Evolutionary conservation across 1,140 invertebrate genomes (phyloP).

Genomic region (Ceratosolen fusciceps): DNA sequence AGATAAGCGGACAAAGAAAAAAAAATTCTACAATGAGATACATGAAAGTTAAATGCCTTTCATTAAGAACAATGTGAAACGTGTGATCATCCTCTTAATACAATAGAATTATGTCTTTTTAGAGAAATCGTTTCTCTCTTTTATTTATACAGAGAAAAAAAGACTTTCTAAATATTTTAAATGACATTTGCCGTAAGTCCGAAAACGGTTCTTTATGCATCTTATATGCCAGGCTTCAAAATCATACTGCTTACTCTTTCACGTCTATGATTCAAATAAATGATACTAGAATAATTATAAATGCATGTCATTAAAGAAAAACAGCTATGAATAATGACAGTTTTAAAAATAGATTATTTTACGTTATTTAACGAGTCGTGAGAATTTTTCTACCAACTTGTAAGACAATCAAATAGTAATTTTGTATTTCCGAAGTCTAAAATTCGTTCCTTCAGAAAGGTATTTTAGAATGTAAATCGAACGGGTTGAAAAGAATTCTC

Average conservation of each 20-base stretch:
- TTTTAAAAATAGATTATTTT: too few species aligned
- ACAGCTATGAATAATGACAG: neutral
- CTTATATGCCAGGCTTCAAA: neutral
- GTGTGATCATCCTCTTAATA: constrained; percentile 3
- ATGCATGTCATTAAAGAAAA: neutral
- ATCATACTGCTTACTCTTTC: too few species aligned
- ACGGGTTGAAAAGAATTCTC: neutral
- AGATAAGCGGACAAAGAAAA: constrained; percentile 31
- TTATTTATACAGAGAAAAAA: neutral
- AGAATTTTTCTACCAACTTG: neutral
- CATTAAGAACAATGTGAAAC: constrained; percentile 31
- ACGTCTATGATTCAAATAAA: too few species aligned
- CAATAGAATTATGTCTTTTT: constrained; percentile 15
- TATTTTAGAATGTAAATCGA: neutral
- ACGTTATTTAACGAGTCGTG: neutral
- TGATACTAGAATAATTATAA: too few species aligned
- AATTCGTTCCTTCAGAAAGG: neutral
- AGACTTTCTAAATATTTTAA: neutral
- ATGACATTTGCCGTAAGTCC: neutral
- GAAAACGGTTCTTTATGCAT: neutral
- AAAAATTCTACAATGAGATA: constrained; percentile 27
- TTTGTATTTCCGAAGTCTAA: neutral
- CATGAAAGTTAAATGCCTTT: constrained; percentile 28
- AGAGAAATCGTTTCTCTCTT: neutral
- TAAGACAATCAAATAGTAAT: neutral